A percentile compares a stretch with the other conserved stretches of the same genome.
phyloP scores from a whole-genome alignment of 1,140 invertebrate genomes.

The Dendroctonus ponderosae region DNA sequence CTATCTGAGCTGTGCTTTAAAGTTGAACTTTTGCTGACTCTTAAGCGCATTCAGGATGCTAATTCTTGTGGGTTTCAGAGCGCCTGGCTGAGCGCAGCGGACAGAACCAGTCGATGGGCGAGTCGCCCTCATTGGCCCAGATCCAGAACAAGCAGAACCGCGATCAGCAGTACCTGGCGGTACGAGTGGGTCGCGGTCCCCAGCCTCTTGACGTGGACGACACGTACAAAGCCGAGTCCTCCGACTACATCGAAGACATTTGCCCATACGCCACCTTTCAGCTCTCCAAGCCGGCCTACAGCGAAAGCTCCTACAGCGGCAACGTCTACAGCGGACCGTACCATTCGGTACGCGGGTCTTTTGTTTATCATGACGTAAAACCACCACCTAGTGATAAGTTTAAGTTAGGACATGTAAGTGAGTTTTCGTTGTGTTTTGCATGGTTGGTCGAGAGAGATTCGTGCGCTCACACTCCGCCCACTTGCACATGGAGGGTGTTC shows the following conservation, averaged over 20 bases:
- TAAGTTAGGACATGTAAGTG: constrained; percentile 59
- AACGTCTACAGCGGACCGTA: constrained; percentile 83
- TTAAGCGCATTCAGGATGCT: neutral
- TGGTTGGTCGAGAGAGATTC: constrained; percentile 17
- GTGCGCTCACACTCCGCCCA: too few species aligned
- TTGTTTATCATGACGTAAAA: constrained; percentile 84
- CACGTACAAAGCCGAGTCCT: constrained; percentile 48
- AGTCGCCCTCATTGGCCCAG: constrained; percentile 70
- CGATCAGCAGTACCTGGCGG: constrained; percentile 70
- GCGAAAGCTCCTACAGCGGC: constrained; percentile 85
- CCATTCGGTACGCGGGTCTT: constrained; percentile 81
- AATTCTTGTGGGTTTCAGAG: constrained; percentile 46
- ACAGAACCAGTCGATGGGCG: constrained; percentile 54
- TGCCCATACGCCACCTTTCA: constrained; percentile 90
- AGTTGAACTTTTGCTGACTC: too few species aligned
- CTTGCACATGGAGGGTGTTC: too few species aligned
- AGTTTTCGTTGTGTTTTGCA: constrained; percentile 29
- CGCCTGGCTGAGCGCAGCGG: constrained; percentile 47
- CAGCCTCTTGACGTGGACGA: constrained; percentile 50
- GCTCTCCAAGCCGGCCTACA: constrained; percentile 79
- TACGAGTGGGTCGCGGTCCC: constrained; percentile 50
- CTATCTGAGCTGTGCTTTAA: too few species aligned
- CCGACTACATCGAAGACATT: constrained; percentile 85
- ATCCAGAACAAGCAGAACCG: constrained; percentile 73
- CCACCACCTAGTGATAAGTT: constrained; percentile 61